Base-by-base conservation (phyloP, 2,113 vertebrate genomes). In the Herpailurus yagouaroundi region DNA sequence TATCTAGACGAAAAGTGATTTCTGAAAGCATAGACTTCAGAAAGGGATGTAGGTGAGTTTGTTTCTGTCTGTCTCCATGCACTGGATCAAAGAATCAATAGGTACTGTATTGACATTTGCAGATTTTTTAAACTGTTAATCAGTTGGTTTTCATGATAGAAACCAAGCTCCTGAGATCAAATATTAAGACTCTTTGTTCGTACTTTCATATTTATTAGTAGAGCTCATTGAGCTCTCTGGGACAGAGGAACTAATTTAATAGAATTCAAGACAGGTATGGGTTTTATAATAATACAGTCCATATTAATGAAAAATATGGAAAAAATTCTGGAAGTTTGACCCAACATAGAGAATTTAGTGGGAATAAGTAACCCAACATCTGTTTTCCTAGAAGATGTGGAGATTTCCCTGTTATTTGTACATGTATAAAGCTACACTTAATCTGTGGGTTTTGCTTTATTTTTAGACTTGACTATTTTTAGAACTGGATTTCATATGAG, bases 401-500 rank as follows among this genome's bases (percentile, higher is more conserved):
- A 93, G 91, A 97, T 68, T 93, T 91, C 50, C 64, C 71, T 98
- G 74, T 94, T 95, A 84, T 88, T 96, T 97, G 93, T 80, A 63
- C 36, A 89, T 94, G 83, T 16, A 76, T 89, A 95, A 98, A 97
- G 74, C 84, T 90, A 95, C 83, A 87, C 83, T 97, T 98, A 97
- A 94, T 97, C 89, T 97, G 79, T 80, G 91, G 81, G 68, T 93
- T 98, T 96, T 89, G 89, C 41, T 38, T 97, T 98, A 88, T 97
- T 97, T 97, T 97, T 95, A 96, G 91, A 97, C 68, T 79, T 93
- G 73, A 64, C 74, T 97, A 92, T 97, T 97, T 98, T 97, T 98
- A 96, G 92, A 97, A 91, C 86, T 83, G 50, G 23, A 60, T 97
- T 96, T 97, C 86, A 63, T 92, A n/a, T 89, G 73, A 96, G 95